These are phyloP conservation scores for Nipponia nippon DNA, from an alignment of 2,113 vertebrate genomes.

Conservation along the genomic window DNA sequence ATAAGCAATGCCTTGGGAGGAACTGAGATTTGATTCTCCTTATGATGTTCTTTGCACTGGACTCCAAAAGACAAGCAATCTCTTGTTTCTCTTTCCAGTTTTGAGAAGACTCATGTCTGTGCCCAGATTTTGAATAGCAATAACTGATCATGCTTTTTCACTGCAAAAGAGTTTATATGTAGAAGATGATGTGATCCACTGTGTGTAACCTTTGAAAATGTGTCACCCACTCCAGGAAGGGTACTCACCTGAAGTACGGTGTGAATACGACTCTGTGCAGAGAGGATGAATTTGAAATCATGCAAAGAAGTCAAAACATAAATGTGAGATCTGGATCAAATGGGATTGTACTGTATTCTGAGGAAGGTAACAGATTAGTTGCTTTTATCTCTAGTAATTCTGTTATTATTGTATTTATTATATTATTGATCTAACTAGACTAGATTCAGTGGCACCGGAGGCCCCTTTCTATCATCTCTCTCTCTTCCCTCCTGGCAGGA, in stretches of 20 bases:
- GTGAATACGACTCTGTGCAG: not conserved
- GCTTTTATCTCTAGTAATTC: not conserved
- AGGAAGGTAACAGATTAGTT: constrained; percentile 51
- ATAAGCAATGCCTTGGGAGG: not conserved
- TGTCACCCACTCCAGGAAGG: not conserved
- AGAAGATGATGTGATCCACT: not conserved
- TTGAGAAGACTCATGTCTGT: not conserved
- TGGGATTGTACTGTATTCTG: constrained; percentile 35
- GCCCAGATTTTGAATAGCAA: not conserved
- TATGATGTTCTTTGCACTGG: not conserved
- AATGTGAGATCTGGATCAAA: constrained; percentile 7
- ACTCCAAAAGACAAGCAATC: not conserved
- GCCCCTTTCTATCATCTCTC: not conserved
- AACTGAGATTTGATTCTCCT: not conserved
- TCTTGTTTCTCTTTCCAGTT: not conserved
- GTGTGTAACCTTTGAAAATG: not conserved
- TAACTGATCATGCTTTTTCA: not conserved
- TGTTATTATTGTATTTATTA: not conserved
- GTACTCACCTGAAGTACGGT: not conserved
- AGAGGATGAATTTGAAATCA: constrained; percentile 37
- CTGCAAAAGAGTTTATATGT: not conserved
- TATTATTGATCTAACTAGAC: not conserved
- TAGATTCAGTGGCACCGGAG: not conserved
- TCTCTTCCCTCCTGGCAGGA: not conserved
- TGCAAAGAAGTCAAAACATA: constrained; percentile 14